Percentiles rank a stretch among this genome's conserved stretches.
phyloP scores from a whole-genome alignment of 2,797 vertebrate species.

The Argentina silus region DNA sequence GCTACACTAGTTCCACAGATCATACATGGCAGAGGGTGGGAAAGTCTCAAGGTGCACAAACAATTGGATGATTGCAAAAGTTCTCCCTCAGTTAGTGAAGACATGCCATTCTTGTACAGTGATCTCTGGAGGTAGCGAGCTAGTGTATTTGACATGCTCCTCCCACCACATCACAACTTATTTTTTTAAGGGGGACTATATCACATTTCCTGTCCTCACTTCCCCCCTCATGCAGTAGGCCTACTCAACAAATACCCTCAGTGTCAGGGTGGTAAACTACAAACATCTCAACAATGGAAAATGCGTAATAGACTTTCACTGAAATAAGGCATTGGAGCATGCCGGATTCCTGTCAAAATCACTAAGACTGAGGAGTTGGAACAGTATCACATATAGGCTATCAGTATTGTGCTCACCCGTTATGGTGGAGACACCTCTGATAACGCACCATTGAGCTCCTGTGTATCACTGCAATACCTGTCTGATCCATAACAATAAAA shows the following conservation, averaged over 20 bases:
- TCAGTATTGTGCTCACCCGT: too few species aligned
- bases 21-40: slow-evolving; percentile 2
- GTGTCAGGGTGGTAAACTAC: neutral
- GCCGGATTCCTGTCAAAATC: too few species aligned
- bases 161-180: neutral
- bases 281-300: too few species aligned
- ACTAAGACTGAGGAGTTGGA: too few species aligned
- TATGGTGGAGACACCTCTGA: too few species aligned
- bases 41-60: neutral
- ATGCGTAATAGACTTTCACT: too few species aligned
- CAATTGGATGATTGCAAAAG: too few species aligned
- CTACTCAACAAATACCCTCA: neutral
- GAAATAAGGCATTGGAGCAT: too few species aligned
- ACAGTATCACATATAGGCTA: too few species aligned
- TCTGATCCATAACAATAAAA: neutral
- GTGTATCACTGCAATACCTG: neutral
- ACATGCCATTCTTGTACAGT: neutral
- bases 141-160: neutral
- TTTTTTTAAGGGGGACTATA: neutral
- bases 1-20: slow-evolving; percentile 51
- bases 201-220: slow-evolving; percentile 4
- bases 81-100: neutral
- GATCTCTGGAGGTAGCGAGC: too few species aligned
- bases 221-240: neutral
- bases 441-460: neutral